Conservation (phyloP, 2,113 vertebrate genomes). For the Microtus montanus region DNA sequence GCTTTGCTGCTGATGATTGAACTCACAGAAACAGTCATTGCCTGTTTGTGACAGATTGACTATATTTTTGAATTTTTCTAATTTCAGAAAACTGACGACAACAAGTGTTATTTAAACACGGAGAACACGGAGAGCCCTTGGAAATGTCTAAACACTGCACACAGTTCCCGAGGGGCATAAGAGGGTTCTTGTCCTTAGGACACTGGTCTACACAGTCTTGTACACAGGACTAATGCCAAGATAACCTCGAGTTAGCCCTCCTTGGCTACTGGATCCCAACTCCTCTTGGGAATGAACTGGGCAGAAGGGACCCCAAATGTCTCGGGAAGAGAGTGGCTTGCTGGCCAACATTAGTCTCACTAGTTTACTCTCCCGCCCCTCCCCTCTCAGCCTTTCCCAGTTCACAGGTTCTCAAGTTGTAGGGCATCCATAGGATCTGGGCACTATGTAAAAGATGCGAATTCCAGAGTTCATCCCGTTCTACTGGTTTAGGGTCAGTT, state of each 20-base stretch:
- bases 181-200: constrained; percentile 3
- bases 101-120: constrained; percentile 30
- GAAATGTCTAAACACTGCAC: background rate
- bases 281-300: background rate
- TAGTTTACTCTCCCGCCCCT: too few relatives aligned
- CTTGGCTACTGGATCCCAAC: background rate
- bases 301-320: background rate
- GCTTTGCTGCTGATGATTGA: constrained; percentile 51
- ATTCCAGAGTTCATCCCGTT: too few relatives aligned
- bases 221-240: background rate
- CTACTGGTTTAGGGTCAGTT: background rate
- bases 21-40: constrained; percentile 51
- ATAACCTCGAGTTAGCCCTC: background rate
- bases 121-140: constrained; percentile 21
- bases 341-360: background rate
- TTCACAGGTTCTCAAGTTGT: background rate
- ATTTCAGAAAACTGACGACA: constrained; percentile 53
- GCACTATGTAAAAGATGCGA: background rate
- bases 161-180: background rate
- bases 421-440: too few relatives aligned
- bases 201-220: background rate
- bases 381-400: background rate
- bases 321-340: background rate
- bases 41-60: constrained; percentile 41
- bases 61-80: constrained; percentile 21